These are phyloP conservation scores for Celastrina argiolus DNA, from an alignment of 2,888 invertebrate genomes.

Conservation along the genomic window DNA sequence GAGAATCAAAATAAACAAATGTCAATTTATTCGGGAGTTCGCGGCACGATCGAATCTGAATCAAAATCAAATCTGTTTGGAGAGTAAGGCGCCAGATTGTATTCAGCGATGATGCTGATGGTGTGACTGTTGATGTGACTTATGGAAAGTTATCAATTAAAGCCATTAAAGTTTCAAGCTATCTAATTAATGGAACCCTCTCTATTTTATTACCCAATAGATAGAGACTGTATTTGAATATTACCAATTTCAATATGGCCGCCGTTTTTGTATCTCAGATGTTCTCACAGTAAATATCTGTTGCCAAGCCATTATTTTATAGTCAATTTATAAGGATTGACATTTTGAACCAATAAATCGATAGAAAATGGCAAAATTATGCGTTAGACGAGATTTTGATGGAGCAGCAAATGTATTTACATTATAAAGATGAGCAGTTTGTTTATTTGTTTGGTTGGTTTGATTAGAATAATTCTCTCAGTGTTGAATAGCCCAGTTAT, in stretches of 20 bases:
- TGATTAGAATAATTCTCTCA: too few relatives aligned
- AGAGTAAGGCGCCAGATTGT: too few relatives aligned
- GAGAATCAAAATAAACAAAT: too few relatives aligned
- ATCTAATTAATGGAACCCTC: background rate
- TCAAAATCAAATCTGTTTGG: too few relatives aligned
- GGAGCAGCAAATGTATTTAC: too few relatives aligned
- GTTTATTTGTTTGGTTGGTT: too few relatives aligned
- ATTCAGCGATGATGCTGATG: background rate
- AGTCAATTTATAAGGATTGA: too few relatives aligned
- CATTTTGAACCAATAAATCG: constrained; percentile 1
- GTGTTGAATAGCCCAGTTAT: too few relatives aligned
- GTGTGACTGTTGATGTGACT: background rate
- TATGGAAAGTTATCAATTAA: constrained; percentile 7
- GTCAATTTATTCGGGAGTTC: too few relatives aligned
- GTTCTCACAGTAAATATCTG: background rate
- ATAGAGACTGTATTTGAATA: background rate
- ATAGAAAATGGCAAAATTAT: background rate
- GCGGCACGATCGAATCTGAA: too few relatives aligned
- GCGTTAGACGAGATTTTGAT: too few relatives aligned
- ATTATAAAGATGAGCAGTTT: too few relatives aligned
- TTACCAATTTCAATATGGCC: background rate
- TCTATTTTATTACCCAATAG: background rate
- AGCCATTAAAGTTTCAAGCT: background rate
- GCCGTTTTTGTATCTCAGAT: background rate
- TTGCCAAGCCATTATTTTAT: background rate